Conservation (phyloP, 2,113 vertebrate species). For the Myrmecophaga tridactyla region DNA sequence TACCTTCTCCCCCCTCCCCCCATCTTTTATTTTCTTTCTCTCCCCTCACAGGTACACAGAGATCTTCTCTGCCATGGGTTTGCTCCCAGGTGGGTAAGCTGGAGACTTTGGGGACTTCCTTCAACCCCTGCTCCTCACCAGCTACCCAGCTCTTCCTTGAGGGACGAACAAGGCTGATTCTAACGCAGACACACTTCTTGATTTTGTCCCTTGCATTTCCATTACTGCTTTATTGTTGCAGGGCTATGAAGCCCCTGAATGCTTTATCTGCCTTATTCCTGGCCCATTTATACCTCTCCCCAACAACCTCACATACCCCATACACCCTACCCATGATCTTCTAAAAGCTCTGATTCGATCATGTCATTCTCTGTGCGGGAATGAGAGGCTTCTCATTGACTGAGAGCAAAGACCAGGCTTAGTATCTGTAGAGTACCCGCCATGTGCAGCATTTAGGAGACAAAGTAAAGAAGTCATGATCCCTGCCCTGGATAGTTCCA, state of each 20-base stretch:
- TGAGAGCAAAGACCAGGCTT: background rate
- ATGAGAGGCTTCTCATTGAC: background rate
- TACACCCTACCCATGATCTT: background rate
- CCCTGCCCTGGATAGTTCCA: background rate
- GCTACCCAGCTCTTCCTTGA: rapidly evolving
- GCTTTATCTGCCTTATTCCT: background rate
- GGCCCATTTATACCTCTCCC: background rate
- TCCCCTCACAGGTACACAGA: background rate
- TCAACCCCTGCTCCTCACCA: background rate
- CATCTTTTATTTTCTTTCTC: background rate
- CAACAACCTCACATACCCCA: background rate
- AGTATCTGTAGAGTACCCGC: background rate
- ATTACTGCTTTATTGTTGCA: background rate
- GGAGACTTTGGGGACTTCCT: background rate
- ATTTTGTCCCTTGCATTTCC: background rate
- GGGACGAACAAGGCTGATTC: background rate
- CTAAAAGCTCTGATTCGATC: background rate
- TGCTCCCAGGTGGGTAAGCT: background rate
- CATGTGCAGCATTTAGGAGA: background rate
- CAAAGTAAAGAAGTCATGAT: background rate
- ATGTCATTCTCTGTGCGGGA: background rate
- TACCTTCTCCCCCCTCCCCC: background rate
- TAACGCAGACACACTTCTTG: background rate
- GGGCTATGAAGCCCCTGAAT: background rate
- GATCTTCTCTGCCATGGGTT: background rate